Percentiles rank a stretch among this genome's conserved stretches.
These are phyloP conservation scores for Ornithoptera priamus DNA, from an alignment of 2,888 invertebrate genomes.

Conservation along the genomic window DNA sequence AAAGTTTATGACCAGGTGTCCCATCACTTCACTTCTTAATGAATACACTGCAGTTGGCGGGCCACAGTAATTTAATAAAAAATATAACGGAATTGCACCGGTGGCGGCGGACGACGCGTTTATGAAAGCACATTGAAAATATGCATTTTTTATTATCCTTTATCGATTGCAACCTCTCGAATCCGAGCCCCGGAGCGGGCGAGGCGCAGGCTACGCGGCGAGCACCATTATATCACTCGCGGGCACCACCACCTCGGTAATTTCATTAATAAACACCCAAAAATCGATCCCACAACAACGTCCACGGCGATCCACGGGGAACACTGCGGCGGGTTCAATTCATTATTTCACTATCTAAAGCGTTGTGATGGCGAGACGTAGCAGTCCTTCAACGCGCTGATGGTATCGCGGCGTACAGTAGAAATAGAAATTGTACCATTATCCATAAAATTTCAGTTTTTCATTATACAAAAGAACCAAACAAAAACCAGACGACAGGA, in stretches of 20 bases:
- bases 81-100: conserved; percentile 38
- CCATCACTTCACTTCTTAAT: conserved; percentile 49
- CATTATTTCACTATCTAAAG: conserved; percentile 68
- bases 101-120: conserved; percentile 59
- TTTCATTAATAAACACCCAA: conserved; percentile 79
- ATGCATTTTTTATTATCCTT: conserved; percentile 77
- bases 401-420: conserved; percentile 38
- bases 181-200: conserved; percentile 39
- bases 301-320: conserved; percentile 73
- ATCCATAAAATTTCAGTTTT: conserved; percentile 57
- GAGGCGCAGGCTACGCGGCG: conserved; percentile 52
- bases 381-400: conserved; percentile 37
- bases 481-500: conserved; percentile 50
- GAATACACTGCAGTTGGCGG: conserved; percentile 42
- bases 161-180: conserved; percentile 63
- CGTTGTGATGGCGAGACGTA: conserved; percentile 37
- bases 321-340: conserved; percentile 71
- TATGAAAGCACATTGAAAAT: conserved; percentile 71
- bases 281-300: conserved; percentile 76
- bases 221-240: conserved; percentile 62
- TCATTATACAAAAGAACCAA: conserved; percentile 69
- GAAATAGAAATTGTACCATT: conserved; percentile 43
- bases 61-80: conserved; percentile 39
- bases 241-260: conserved; percentile 64
- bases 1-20: conserved; percentile 43